phyloP scores from a whole-genome alignment of 2,797 vertebrate species.

The Gallirallus australis region DNA sequence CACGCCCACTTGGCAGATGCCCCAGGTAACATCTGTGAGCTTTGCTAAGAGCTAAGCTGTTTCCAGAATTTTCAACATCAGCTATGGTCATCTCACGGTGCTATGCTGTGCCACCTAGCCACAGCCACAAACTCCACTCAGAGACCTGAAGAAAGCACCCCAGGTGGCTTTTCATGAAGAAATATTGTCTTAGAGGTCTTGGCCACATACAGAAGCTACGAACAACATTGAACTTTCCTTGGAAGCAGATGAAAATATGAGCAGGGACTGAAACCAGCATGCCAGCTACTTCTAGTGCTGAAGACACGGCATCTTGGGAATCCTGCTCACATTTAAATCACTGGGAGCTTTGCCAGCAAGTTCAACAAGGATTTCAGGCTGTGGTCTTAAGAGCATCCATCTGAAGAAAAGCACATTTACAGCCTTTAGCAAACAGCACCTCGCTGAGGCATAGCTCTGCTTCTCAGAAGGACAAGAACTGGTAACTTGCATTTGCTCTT shows the following conservation, averaged over 20 bases:
- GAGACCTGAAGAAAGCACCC: neutral
- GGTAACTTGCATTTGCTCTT: neutral
- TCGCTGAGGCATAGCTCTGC: neutral
- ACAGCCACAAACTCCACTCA: neutral
- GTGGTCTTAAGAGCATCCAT: neutral
- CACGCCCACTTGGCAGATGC: rapidly evolving
- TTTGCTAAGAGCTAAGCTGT: neutral
- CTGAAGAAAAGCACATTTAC: neutral
- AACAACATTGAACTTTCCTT: neutral
- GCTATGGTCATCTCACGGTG: neutral
- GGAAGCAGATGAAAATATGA: neutral
- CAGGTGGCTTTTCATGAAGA: neutral
- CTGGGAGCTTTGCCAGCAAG: neutral
- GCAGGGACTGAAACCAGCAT: neutral
- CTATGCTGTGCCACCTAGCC: neutral
- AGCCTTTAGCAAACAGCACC: neutral
- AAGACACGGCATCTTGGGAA: neutral
- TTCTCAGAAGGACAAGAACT: neutral
- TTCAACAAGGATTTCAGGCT: neutral
- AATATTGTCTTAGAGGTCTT: neutral
- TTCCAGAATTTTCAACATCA: rapidly evolving
- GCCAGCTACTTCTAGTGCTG: neutral
- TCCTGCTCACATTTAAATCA: neutral
- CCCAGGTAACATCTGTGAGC: neutral
- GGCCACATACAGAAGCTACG: neutral